Evolutionary conservation across 2,888 invertebrate species (phyloP), one percentile per base, ranked within the genome.

Genomic region (Dasypolia templi): DNA sequence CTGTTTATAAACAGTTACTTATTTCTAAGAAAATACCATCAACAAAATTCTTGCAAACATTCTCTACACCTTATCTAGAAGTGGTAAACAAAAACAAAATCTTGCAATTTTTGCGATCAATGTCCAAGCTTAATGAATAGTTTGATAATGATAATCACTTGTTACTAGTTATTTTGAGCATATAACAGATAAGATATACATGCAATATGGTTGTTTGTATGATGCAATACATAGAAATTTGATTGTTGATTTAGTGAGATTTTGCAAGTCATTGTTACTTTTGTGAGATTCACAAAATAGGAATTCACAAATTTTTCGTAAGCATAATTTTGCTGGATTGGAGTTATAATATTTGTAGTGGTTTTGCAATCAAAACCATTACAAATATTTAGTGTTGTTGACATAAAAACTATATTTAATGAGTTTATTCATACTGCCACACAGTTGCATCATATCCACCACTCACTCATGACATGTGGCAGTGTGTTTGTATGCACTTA

Each of bases 181-280:
- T 81, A 75, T 74, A 78, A 62, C 39, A 83, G 91, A 90, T 90
- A 89, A 89, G 85, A 84, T 79, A 84, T 79, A 77, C 72, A 81
- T 87, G 86, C 78, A 88, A 87, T 84, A 87, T 29, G 35, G 71
- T 86, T 81, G 82, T 87, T 72, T 86, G 85, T 86, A 87, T 91
- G 92, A 92, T 91, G 92, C 91, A 92, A 92, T 87, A 86, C 29
- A 51, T 59, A 78, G 85, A 86, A 88, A 88, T 83, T 81, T 76
- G 69, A 81, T 81, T 79, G 70, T 72, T 75, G 72, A 73, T 66
- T 72, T 3, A 5, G 35, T 68, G 49, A 69, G 32, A 67, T 71
- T 75, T 63, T 3, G 66, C 80, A 68, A 80, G 71, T 82, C 84
- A 82, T 74, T 62, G 49, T 67, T 70, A 39, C 49, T 42, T 67